Percentiles rank a stretch among this genome's conserved stretches.
phyloP scores from a whole-genome alignment of 2,888 invertebrate genomes.

The Tethea ocularis region DNA sequence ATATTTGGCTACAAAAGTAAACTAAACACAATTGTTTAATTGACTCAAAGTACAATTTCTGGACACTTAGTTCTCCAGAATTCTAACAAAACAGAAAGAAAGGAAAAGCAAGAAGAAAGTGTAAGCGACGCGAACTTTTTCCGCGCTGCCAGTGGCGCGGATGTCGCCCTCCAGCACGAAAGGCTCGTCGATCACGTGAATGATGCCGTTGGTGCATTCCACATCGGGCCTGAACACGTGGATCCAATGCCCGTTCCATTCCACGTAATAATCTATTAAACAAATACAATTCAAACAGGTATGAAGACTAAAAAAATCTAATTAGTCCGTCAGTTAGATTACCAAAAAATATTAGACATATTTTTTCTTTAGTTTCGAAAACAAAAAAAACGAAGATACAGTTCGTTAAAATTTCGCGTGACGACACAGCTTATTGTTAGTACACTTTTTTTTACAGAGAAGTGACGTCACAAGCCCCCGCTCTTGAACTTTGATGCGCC shows the following conservation, averaged over 20 bases:
- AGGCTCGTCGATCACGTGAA: constrained; percentile 96
- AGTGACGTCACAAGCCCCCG: too few species aligned
- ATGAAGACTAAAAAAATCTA: too few species aligned
- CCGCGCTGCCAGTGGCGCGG: constrained; percentile 84
- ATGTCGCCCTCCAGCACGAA: constrained; percentile 93
- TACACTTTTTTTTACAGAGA: too few species aligned
- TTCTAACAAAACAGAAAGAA: constrained; percentile 57
- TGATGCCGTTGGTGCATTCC: constrained; percentile 97
- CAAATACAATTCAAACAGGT: too few species aligned
- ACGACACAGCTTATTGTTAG: too few species aligned
- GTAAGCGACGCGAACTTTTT: constrained; percentile 47
- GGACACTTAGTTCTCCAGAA: constrained; percentile 59
- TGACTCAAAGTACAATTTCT: constrained; percentile 34
- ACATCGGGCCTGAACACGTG: constrained; percentile 95
- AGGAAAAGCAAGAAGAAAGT: constrained; percentile 50
- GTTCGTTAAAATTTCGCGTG: too few species aligned
- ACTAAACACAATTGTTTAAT: constrained; percentile 29
- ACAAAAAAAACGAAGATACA: too few species aligned
- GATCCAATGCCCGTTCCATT: constrained; percentile 93
- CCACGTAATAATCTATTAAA: constrained; percentile 88
- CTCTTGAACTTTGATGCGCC: too few species aligned
- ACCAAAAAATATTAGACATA: too few species aligned
- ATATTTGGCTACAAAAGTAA: constrained; percentile 8
- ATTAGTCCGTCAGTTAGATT: too few species aligned
- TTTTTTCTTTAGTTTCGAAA: too few species aligned